Conservation (phyloP, 92 coral and sea anemone species). For the Paramuricea clavata region DNA sequence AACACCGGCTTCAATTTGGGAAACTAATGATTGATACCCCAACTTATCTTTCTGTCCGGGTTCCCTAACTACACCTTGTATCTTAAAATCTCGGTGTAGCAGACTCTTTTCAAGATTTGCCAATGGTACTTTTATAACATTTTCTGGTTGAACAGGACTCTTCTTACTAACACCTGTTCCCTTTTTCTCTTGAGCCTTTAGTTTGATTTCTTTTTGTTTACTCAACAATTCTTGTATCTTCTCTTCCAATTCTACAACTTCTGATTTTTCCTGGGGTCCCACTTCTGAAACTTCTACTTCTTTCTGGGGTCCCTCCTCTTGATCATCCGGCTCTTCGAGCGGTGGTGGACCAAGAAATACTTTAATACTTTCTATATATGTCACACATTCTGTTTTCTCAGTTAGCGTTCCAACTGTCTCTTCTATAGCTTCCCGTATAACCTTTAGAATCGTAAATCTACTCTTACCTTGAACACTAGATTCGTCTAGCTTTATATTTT, state of each 20-base stretch:
- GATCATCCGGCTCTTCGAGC: background rate
- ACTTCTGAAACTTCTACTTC: too few species aligned
- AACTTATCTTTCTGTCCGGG: constrained; percentile 72
- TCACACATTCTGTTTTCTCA: background rate
- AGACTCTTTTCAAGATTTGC: constrained; percentile 42
- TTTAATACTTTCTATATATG: background rate
- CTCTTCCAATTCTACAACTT: constrained; percentile 4
- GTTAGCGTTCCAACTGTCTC: background rate
- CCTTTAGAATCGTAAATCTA: background rate
- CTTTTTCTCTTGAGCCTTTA: background rate
- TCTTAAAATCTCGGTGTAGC: constrained; percentile 61
- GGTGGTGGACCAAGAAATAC: background rate
- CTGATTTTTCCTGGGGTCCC: too few species aligned
- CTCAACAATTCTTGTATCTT: background rate
- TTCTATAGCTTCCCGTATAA: background rate
- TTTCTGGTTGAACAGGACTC: background rate
- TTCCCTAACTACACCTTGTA: constrained; percentile 68
- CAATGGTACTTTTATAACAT: constrained; percentile 12
- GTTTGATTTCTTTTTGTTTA: background rate
- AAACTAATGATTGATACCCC: constrained; percentile 67
- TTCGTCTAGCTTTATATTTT: background rate
- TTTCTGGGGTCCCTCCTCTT: too few species aligned
- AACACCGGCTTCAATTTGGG: constrained; percentile 69
- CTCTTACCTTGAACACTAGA: background rate
- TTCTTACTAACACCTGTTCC: background rate